Base-by-base conservation (phyloP, 2,888 invertebrate genomes). In the Melinaea menophilus region DNA sequence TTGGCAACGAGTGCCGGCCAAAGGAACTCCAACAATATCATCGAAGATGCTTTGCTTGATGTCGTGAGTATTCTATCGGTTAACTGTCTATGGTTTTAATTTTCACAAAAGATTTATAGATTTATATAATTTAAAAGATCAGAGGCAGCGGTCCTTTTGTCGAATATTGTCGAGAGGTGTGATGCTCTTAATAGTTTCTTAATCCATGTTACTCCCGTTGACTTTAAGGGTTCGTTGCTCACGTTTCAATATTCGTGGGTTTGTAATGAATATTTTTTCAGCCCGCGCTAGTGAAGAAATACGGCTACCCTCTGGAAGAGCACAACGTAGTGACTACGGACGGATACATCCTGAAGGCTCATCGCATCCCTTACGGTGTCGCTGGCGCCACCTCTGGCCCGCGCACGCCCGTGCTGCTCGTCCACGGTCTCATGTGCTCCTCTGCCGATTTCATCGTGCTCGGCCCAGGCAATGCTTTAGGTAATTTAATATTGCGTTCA, bases 381-480 rank as follows among this genome's bases (percentile, higher is more conserved):
- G 87, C 87, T 31, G 82, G n/a, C 68, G 84, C 85, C 55, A 75
- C 72, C 0, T 88, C 89, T 0, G 80, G 78, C 31, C 86, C 84
- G 22, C 92, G 87, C 64, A 92, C 92, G 0, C 90, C 92, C 1
- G 91, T 93, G 0, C 87, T 95, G 12, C 59, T 95, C 35, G 91
- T 94, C 80, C 95, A 95, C 72, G 95, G 97, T 0, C 83, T 97
- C 0, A 80, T 96, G 45, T 93, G 93, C 55, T 94, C 94, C 5
- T 94, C 96, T 0, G 92, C 94, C 5, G 94, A 94, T 70, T 97
- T 94, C 93, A 88, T 97, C 3, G 82, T 95, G 61, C 93, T 95
- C 83, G 94, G 94, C 0, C 94, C 94, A 1, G 91, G 93, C 51
- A 91, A 91, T 66, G 93, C 92, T 51, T 86, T 96, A 7, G 95